Evolutionary conservation across 2,113 vertebrate genomes (phyloP), one percentile per base, ranked within the genome.

Genomic region (Chloroceryle aenea): DNA sequence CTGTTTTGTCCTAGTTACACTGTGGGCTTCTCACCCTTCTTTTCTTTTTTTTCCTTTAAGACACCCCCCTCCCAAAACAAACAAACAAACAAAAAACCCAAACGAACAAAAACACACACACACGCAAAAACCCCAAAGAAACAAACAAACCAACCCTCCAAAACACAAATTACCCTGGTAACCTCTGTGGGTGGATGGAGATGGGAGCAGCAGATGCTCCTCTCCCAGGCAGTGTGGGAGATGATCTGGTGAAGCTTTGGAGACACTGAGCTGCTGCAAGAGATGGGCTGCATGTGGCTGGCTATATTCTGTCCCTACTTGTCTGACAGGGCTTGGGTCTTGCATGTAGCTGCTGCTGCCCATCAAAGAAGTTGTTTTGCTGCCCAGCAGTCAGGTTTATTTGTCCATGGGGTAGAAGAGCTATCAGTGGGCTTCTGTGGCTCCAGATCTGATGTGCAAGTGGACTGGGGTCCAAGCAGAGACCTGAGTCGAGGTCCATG

Each of bases 1-100:
- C 32, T 78, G 89, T 84, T 95, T 72, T 85, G 92, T 59, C 93
- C 96, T 90, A 94, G 79, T 88, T 96, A 95, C 50, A 2, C 91
- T 2, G 30, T 83, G 91, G 81, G 85, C 78, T 93, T 85, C 92
- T 95, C 9, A 1, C 42, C 45, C 43, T 76, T 87, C 1, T n/a
- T 25, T 14, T 36, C 23, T 45, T 21, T 36, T 52, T n/a, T 25
- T 32, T 56, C n/a, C 34, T 59, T 59, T 22, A 22, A 48, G 9
- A n/a, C n/a, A n/a, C 38, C 38, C 38, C 38, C 38, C 38, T 40
- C 38, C 10, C 15, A 69, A 68, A 34, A 45, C 9, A 10, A 43
- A 16, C 15, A 16, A 43, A 43, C 11, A 47, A 47, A 47, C 45
- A 47, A 47, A 45, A 45, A 7, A 8, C 38, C 10, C 45, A 47